Evolutionary conservation across 2,888 invertebrate species (phyloP).

Genomic region (Acronicta leporina): DNA sequence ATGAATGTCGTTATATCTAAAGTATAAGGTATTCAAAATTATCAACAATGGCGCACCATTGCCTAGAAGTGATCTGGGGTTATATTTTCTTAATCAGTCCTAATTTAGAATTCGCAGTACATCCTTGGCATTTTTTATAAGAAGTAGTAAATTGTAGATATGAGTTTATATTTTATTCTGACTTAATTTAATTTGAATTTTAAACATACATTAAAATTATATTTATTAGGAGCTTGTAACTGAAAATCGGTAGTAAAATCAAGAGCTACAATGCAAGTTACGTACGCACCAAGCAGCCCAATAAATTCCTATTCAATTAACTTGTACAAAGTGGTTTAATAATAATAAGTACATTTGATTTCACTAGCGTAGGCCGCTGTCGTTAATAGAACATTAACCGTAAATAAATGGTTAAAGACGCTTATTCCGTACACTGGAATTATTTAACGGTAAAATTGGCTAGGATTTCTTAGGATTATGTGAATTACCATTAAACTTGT

Average conservation of each 20-base stretch:
- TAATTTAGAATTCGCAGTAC: no score
- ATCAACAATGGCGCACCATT: no score
- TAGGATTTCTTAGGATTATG: slow-evolving; percentile 52
- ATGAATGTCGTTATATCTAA: no score
- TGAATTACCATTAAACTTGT: slow-evolving; percentile 13
- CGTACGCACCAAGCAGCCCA: slow-evolving; percentile 33
- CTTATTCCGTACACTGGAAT: slow-evolving; percentile 62
- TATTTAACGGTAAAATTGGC: slow-evolving; percentile 54
- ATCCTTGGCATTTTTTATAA: no score
- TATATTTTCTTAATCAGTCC: no score
- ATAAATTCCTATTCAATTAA: slow-evolving; percentile 65
- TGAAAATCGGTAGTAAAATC: not conserved
- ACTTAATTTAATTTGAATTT: no score
- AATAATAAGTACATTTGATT: slow-evolving; percentile 68
- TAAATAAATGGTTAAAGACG: slow-evolving; percentile 57
- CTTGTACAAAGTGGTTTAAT: slow-evolving; percentile 63
- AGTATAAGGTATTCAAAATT: no score
- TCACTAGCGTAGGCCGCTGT: slow-evolving; percentile 63
- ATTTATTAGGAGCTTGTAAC: no score
- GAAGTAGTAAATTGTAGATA: no score
- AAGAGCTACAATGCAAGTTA: slow-evolving; percentile 23
- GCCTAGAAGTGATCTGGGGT: no score
- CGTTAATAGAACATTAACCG: slow-evolving; percentile 65
- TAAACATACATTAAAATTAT: no score
- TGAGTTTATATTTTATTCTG: no score